Evolutionary conservation across 2,888 invertebrate species (phyloP).

Genomic region (Barypeithes pellucidus): DNA sequence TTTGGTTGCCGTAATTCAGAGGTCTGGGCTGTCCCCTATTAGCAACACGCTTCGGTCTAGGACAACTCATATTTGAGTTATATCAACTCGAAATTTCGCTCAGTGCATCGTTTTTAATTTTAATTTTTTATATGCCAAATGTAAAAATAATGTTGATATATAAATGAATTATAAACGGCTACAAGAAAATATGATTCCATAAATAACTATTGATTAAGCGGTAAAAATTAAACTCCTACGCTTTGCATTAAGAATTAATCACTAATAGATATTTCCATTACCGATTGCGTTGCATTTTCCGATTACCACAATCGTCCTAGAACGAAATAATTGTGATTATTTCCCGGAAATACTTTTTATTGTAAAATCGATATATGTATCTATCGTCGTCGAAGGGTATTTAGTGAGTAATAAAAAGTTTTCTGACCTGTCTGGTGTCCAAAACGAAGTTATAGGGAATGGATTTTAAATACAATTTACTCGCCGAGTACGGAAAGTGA

Average conservation of each 20-base stretch:
- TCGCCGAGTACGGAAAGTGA: too few relatives aligned
- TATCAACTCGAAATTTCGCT: too few relatives aligned
- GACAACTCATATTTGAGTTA: too few relatives aligned
- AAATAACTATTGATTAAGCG: conserved; percentile 1
- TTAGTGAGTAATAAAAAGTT: neutral
- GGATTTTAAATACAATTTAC: too few relatives aligned
- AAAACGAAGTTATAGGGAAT: too few relatives aligned
- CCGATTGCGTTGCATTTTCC: conserved; percentile 9
- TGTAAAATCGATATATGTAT: conserved; percentile 9
- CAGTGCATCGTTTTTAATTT: too few relatives aligned
- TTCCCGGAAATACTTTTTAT: conserved; percentile 14
- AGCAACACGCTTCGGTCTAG: too few relatives aligned
- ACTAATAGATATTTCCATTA: conserved; percentile 19
- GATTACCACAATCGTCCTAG: conserved; percentile 14
- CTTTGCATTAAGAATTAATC: conserved; percentile 25
- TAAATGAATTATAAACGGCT: too few relatives aligned
- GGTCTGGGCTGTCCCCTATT: too few relatives aligned
- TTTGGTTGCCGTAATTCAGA: too few relatives aligned
- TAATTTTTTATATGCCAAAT: neutral
- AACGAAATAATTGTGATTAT: conserved; percentile 12
- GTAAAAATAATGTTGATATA: too few relatives aligned
- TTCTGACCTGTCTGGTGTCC: neutral
- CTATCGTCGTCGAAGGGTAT: neutral
- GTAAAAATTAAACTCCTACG: neutral
- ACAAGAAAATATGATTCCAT: too few relatives aligned